phyloP scores from a whole-genome alignment of 2,113 vertebrate species.

The Nerophis ophidion region DNA sequence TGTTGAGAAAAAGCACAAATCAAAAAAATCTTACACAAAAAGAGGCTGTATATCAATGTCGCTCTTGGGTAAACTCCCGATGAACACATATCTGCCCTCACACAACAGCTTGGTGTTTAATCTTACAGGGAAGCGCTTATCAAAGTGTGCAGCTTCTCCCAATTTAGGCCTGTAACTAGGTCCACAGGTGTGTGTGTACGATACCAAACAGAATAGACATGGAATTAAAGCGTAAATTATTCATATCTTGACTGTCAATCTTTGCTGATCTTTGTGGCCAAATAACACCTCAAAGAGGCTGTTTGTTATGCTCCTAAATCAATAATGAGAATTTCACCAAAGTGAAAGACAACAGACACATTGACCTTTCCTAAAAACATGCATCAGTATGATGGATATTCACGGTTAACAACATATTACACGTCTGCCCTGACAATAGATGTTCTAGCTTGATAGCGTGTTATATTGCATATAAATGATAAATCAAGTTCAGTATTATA shows the following conservation, averaged over 20 bases:
- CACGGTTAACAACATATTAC: slow-evolving; percentile 19
- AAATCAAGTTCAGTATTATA: background rate
- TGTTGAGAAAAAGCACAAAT: slow-evolving; percentile 61
- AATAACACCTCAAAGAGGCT: slow-evolving; percentile 38
- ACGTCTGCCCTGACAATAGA: slow-evolving; percentile 30
- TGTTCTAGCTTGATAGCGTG: slow-evolving; percentile 5
- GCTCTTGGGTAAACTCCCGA: slow-evolving; percentile 62
- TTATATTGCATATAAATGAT: background rate
- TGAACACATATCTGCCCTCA: slow-evolving; percentile 51
- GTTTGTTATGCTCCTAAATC: slow-evolving; percentile 48
- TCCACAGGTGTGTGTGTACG: slow-evolving; percentile 53
- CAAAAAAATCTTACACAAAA: slow-evolving; percentile 60
- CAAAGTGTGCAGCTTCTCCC: slow-evolving; percentile 52
- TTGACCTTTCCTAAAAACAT: slow-evolving; percentile 18
- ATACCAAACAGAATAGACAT: slow-evolving; percentile 44
- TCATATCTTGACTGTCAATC: slow-evolving; percentile 56
- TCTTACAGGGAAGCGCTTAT: slow-evolving; percentile 54
- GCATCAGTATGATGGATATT: slow-evolving; percentile 20
- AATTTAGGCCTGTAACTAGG: slow-evolving; percentile 35
- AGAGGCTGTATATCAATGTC: slow-evolving; percentile 54
- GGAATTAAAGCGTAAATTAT: slow-evolving; percentile 62
- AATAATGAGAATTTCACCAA: slow-evolving; percentile 37
- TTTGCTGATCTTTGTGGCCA: slow-evolving; percentile 29
- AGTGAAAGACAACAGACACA: slow-evolving; percentile 35
- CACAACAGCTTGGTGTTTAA: slow-evolving; percentile 53